Evolutionary conservation across 2,113 vertebrate genomes (phyloP).

Genomic region (Entelurus aequoreus): DNA sequence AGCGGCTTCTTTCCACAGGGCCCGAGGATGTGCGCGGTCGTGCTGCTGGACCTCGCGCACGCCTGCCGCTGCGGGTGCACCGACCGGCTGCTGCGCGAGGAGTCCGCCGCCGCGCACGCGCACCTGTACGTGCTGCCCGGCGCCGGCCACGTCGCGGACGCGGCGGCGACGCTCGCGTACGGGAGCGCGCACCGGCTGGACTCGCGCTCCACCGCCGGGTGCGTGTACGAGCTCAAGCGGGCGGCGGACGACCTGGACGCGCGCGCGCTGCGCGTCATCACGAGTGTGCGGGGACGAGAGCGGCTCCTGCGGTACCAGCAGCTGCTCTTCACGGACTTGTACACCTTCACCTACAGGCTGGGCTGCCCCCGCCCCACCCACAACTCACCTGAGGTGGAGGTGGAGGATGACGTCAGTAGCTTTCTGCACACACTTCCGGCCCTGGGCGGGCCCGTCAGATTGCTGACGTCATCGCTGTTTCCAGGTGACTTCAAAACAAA

Average conservation of each 20-base stretch:
- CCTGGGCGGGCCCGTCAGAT: constrained; percentile 71
- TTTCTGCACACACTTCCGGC: constrained; percentile 78
- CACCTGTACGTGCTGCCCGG: constrained; percentile 44
- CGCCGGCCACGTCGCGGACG: rapidly evolving
- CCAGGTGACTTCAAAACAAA: constrained; percentile 73
- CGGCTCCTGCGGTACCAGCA: constrained; percentile 70
- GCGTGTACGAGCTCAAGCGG: constrained; percentile 78
- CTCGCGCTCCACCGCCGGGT: constrained; percentile 59
- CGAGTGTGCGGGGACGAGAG: constrained; percentile 59
- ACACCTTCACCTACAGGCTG: constrained; percentile 74
- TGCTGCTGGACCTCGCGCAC: constrained; percentile 41
- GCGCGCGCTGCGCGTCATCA: constrained; percentile 68
- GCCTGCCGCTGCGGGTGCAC: constrained; percentile 4
- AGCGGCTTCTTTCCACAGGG: not conserved
- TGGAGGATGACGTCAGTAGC: constrained; percentile 60
- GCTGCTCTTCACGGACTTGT: constrained; percentile 81
- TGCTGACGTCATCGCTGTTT: constrained; percentile 78
- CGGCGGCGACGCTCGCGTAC: not conserved
- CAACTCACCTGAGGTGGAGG: constrained; percentile 15
- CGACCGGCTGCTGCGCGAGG: not conserved
- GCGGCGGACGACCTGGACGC: constrained; percentile 74
- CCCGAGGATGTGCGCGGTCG: constrained; percentile 16
- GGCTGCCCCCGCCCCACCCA: constrained; percentile 39
- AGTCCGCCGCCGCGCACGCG: not conserved
- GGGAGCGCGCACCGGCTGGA: constrained; percentile 38